Evolutionary conservation across 2,113 vertebrate species (phyloP).

Genomic region (Elgaria multicarinata): DNA sequence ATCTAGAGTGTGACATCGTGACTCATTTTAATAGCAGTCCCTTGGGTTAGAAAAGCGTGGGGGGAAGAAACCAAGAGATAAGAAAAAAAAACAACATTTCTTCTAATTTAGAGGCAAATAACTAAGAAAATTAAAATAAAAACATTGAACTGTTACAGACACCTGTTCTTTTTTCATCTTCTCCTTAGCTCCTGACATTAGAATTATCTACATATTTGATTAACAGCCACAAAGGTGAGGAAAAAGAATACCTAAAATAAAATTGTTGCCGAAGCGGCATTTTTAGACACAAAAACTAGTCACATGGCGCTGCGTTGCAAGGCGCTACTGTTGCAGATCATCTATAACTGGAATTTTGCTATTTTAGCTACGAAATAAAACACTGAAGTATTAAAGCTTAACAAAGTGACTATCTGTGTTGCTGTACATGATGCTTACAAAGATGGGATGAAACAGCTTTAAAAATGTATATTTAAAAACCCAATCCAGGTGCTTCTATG

Average conservation of each 20-base stretch:
- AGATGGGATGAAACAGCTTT: neutral
- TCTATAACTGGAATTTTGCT: neutral
- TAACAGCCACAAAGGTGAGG: slow-evolving; percentile 43
- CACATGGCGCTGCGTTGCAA: slow-evolving; percentile 19
- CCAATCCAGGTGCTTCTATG: too few relatives aligned
- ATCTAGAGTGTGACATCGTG: neutral
- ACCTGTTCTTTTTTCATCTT: slow-evolving; percentile 46
- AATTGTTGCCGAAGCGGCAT: slow-evolving; percentile 21
- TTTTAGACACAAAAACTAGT: slow-evolving; percentile 49
- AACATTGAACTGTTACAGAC: slow-evolving; percentile 37
- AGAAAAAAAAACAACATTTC: slow-evolving; percentile 23
- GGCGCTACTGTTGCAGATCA: slow-evolving; percentile 37
- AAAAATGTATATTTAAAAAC: neutral
- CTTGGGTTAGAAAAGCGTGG: slow-evolving; percentile 30
- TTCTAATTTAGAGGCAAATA: slow-evolving; percentile 35
- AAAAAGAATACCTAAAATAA: slow-evolving; percentile 62
- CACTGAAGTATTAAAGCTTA: neutral
- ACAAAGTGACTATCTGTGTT: neutral
- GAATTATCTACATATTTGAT: slow-evolving; percentile 51
- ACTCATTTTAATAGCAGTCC: neutral
- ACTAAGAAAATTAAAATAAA: slow-evolving; percentile 46
- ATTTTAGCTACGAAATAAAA: neutral
- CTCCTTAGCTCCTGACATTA: slow-evolving; percentile 56
- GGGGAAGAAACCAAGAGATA: neutral
- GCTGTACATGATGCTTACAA: neutral